Base-by-base conservation (phyloP, 1,140 invertebrate species). In the Triops cancriformis region DNA sequence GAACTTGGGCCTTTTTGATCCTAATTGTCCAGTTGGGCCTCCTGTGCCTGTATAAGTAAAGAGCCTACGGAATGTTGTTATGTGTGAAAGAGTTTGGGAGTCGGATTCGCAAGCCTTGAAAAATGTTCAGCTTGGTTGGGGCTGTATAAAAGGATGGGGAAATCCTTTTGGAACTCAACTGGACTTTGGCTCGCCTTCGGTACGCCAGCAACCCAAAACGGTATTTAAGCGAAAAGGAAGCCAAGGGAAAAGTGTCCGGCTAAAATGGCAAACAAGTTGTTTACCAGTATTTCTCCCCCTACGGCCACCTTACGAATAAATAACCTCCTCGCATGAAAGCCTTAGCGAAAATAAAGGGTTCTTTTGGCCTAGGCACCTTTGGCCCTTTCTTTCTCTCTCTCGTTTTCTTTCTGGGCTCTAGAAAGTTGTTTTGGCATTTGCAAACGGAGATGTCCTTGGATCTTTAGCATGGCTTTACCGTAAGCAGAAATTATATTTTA, bases 211-310 rank as follows among this genome's bases (percentile, higher is more conserved):
- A 64, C 14, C 45, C 14, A 64, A 64, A 14, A 64, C 23, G 23
- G 51, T 7, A 64, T n/a, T 18, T 64, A 64, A n/a, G 23, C 18
- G 51, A 64, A 64, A 64, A 64, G 51, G 23, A 64, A 64, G 51
- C 51, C 51, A n/a, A 64, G 23, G 51, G 51, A 64, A 64, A 64
- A 64, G 51, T 64, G 51, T 64, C 51, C 51, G 51, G 51, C 51
- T 64, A 64, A 64, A 64, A 64, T 64, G 51, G 51, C 51, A 23
- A 64, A 64, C 51, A 64, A 64, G 18, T 64, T 64, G 51, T 64
- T 64, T 64, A 64, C 51, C 51, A 64, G 51, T 64, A 64, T 64
- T 23, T 9, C 51, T n/a, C 14, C 51, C 51, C 51, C 51, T 64
- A 64, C 51, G 51, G 51, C 51, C 51, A 64, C 51, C 51, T 64